Evolutionary conservation across 2,113 vertebrate species (phyloP), one percentile per base, ranked within the genome.

Genomic region (Chelonoidis abingdonii): DNA sequence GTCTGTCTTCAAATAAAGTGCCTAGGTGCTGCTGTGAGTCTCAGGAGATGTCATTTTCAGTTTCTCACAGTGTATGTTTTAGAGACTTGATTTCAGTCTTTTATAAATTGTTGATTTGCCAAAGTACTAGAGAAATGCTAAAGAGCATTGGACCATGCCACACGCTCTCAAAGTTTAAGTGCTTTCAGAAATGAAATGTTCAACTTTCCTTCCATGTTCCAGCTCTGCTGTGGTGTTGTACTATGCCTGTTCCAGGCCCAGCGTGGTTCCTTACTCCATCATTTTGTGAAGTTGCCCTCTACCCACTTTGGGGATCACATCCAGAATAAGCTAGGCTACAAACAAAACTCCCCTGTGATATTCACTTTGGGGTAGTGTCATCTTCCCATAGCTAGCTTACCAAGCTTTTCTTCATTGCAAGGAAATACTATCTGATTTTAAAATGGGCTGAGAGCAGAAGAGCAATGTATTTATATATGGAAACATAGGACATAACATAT

Each of bases 101-200:
- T 92, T 72, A 14, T 56, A 92, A 89, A 72, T 59, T 94, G 89
- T 62, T 94, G 94, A 94, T 94, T 89, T 95, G 72, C 91, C 80
- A 92, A 11, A 84, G 78, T 76, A 52, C 82, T 94, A 80, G 47
- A 92, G 83, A 93, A 95, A 88, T 89, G 69, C 83, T 92, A 52
- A 69, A 93, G 72, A 84, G 84, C 10, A 19, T 90, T 97, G 90
- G 94, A 88, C 35, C 38, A 93, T 0, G 0, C 27, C 76, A 21
- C 38, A 49, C 22, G 8, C 17, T 87, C 24, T 94, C 83, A 49
- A 49, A 95, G 41, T 22, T 38, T 89, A 92, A 95, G 44, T 88
- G 89, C 17, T 97, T 96, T 44, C 52, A 88, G 92, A 97, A 84
- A 29, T 93, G 93, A 84, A 95, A 80, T 89, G 92, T 92, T 69